Evolutionary conservation across 2,888 invertebrate species (phyloP).

Genomic region (Eretmocerus hayati): DNA sequence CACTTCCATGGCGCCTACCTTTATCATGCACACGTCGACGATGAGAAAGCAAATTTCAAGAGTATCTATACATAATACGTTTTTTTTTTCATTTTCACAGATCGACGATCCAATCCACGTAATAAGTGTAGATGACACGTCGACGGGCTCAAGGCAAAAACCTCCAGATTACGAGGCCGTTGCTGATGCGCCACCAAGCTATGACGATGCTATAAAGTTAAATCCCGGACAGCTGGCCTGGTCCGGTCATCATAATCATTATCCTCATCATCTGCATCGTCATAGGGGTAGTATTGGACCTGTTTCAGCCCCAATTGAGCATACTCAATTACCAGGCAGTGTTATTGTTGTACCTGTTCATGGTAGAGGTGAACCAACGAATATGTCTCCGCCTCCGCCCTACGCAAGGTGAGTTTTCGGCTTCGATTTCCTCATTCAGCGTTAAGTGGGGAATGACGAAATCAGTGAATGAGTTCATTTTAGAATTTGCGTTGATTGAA

Average conservation of each 20-base stretch:
- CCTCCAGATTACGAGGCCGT: conserved; percentile 68
- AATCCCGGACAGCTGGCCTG: conserved; percentile 53
- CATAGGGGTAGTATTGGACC: conserved; percentile 10
- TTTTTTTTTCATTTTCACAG: conserved; percentile 45
- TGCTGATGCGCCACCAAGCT: conserved; percentile 62
- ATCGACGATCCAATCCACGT: conserved; percentile 62
- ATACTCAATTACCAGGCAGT: conserved; percentile 6
- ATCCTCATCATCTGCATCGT: too few species aligned
- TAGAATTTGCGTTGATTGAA: too few species aligned
- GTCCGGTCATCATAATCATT: conserved; percentile 3
- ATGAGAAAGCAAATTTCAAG: too few species aligned
- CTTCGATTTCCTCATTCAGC: too few species aligned
- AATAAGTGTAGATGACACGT: conserved; percentile 54
- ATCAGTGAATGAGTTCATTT: too few species aligned
- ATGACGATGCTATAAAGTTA: conserved; percentile 66
- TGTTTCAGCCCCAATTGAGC: conserved; percentile 9
- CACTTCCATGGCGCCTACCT: too few species aligned
- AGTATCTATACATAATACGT: too few species aligned
- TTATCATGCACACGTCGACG: too few species aligned
- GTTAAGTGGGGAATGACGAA: too few species aligned
- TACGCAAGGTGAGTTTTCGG: conserved; percentile 37
- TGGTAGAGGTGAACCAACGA: conserved; percentile 31
- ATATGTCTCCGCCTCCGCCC: conserved; percentile 38
- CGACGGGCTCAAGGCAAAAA: conserved; percentile 58
- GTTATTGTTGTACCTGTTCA: conserved; percentile 23